These are phyloP conservation scores for Agonopterix arenella DNA, from an alignment of 2,888 invertebrate genomes.

Conservation along the genomic window DNA sequence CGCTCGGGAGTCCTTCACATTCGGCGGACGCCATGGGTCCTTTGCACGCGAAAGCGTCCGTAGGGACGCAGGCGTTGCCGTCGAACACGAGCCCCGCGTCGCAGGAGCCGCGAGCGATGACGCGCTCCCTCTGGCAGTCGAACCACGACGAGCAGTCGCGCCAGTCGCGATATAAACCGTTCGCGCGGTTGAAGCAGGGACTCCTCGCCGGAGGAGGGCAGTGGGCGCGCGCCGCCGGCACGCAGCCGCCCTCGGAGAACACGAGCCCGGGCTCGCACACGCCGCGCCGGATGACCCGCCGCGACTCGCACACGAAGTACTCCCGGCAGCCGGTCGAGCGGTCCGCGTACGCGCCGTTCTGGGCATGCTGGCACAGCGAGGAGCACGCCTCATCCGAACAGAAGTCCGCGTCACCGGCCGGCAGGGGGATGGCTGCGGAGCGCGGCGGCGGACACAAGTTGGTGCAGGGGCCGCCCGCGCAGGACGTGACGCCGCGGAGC, in stretches of 20 bases:
- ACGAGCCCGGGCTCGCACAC: constrained; percentile 72
- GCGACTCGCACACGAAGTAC: constrained; percentile 75
- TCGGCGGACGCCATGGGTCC: constrained; percentile 55
- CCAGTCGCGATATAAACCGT: constrained; percentile 65
- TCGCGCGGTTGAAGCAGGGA: constrained; percentile 61
- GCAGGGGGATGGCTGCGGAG: constrained; percentile 54
- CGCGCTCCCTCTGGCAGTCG: constrained; percentile 64
- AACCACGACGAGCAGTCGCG: constrained; percentile 68
- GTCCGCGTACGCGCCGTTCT: constrained; percentile 77
- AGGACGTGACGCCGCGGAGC: constrained; percentile 50
- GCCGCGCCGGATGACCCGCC: constrained; percentile 69
- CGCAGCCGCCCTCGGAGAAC: constrained; percentile 72
- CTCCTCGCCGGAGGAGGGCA: constrained; percentile 66
- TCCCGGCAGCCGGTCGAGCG: constrained; percentile 72
- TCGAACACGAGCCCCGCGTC: constrained; percentile 65
- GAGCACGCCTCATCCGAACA: constrained; percentile 67
- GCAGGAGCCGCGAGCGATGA: constrained; percentile 63
- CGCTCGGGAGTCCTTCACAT: constrained; percentile 70
- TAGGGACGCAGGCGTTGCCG: constrained; percentile 59
- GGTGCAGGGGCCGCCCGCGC: constrained; percentile 36
- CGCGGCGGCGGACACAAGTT: constrained; percentile 58
- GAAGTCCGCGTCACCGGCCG: constrained; percentile 70
- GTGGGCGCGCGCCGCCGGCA: constrained; percentile 47
- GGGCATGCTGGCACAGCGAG: constrained; percentile 65
- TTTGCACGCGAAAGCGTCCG: constrained; percentile 57